phyloP scores from a whole-genome alignment of 1,140 invertebrate species.

The Zaprionus nigranus region DNA sequence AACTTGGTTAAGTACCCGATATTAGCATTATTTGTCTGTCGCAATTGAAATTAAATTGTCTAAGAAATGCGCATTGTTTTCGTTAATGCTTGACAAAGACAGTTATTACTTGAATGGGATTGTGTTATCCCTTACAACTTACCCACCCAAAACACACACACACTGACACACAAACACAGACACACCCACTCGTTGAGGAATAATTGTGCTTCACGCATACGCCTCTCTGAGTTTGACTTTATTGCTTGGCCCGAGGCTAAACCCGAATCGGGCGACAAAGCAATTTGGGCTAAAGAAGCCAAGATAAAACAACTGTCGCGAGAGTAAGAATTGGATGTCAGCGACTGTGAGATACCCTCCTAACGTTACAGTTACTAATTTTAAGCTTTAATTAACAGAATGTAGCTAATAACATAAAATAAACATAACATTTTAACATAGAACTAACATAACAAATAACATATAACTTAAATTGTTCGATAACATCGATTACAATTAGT shows the following conservation, averaged over 20 bases:
- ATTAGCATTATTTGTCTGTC: constrained; percentile 34
- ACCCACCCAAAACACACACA: not conserved
- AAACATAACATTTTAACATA: not conserved
- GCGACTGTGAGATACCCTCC: not conserved
- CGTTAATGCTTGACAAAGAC: constrained; percentile 63
- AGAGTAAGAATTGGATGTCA: constrained; percentile 10
- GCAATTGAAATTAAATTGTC: constrained; percentile 42
- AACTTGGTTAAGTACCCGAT: constrained; percentile 16
- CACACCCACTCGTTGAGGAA: constrained; percentile 72
- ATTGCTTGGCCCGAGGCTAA: constrained; percentile 51
- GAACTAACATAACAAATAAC: not conserved
- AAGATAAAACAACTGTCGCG: constrained; percentile 42
- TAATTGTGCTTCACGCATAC: constrained; percentile 80
- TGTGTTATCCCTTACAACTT: constrained; percentile 45
- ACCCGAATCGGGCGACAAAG: constrained; percentile 69
- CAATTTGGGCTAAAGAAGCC: constrained; percentile 64
- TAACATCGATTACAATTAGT: not conserved
- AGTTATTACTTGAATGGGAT: constrained; percentile 60
- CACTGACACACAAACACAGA: constrained; percentile 9
- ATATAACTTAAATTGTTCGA: not conserved
- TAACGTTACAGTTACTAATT: too few relatives aligned
- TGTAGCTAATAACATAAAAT: not conserved
- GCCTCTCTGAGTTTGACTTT: constrained; percentile 72
- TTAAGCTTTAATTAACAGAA: not conserved
- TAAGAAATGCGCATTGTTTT: constrained; percentile 11